Conservation (phyloP, 2,113 vertebrate genomes). For the Rhagologus leucostigma region DNA sequence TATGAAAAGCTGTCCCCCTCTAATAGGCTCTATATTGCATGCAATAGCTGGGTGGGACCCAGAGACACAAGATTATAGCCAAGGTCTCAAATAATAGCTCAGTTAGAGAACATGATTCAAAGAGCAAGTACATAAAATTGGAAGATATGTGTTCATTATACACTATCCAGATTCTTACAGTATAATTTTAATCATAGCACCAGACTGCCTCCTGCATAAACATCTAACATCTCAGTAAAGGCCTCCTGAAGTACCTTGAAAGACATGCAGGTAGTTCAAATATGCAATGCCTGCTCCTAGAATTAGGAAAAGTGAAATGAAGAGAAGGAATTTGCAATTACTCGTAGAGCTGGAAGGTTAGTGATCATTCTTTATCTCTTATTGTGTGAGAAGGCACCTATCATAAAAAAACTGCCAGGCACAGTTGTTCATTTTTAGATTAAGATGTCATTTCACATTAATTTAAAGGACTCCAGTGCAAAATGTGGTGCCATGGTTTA, state of each 20-base stretch:
- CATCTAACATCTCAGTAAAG: not conserved
- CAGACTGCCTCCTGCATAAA: not conserved
- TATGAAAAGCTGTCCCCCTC: not conserved
- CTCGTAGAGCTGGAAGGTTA: not conserved
- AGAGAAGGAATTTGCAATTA: not conserved
- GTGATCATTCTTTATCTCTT: not conserved
- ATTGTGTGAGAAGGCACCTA: not conserved
- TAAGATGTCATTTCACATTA: constrained; percentile 30
- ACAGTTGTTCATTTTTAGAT: not conserved
- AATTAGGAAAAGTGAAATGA: not conserved
- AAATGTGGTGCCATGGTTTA: not conserved
- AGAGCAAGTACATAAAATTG: not conserved
- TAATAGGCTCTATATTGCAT: not conserved
- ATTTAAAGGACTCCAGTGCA: not conserved
- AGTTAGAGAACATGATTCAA: not conserved
- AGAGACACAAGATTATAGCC: not conserved
- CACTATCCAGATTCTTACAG: not conserved
- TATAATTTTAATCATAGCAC: not conserved
- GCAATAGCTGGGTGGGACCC: not conserved
- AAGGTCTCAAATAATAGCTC: not conserved
- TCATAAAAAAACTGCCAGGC: not conserved
- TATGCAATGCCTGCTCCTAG: not conserved
- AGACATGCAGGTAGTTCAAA: not conserved
- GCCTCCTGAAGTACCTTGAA: not conserved
- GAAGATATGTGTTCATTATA: not conserved